phyloP scores from a whole-genome alignment of 1,140 invertebrate genomes.

The Drosophila pseudoananassae region DNA sequence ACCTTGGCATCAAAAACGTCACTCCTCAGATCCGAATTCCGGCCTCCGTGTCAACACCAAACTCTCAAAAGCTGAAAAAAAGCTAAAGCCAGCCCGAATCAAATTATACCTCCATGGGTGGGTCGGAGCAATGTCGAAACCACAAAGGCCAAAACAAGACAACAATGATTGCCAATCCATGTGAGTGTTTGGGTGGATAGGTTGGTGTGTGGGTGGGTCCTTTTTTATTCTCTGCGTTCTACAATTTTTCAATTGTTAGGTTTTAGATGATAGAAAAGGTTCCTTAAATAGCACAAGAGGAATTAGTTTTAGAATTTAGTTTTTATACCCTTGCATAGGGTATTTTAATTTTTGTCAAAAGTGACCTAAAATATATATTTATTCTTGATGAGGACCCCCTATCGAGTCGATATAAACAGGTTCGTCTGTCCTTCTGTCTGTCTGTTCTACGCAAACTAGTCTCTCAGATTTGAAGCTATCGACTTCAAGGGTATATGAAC shows the following conservation, averaged over 20 bases:
- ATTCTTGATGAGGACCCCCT: too few relatives aligned
- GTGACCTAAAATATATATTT: too few relatives aligned
- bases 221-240: constrained; percentile 10
- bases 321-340: too few relatives aligned
- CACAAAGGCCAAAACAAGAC: constrained; percentile 48
- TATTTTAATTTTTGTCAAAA: too few relatives aligned
- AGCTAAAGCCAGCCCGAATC: constrained; percentile 16
- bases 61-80: constrained; percentile 15
- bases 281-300: background rate
- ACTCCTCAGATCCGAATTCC: constrained; percentile 19
- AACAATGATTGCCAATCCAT: constrained; percentile 54
- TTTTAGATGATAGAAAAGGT: constrained; percentile 35
- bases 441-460: too few relatives aligned
- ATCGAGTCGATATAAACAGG: too few relatives aligned
- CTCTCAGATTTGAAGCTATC: too few relatives aligned
- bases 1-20: constrained; percentile 64
- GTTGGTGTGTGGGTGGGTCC: constrained; percentile 4
- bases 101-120: constrained; percentile 27
- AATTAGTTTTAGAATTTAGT: background rate
- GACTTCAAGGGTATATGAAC: too few relatives aligned
- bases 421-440: too few relatives aligned
- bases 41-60: constrained; percentile 28
- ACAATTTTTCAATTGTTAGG: constrained; percentile 65
- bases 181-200: constrained; percentile 44
- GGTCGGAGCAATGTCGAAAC: constrained; percentile 29